Base-by-base conservation (phyloP, 2,797 vertebrate species). In the Sebastes itinus region DNA sequence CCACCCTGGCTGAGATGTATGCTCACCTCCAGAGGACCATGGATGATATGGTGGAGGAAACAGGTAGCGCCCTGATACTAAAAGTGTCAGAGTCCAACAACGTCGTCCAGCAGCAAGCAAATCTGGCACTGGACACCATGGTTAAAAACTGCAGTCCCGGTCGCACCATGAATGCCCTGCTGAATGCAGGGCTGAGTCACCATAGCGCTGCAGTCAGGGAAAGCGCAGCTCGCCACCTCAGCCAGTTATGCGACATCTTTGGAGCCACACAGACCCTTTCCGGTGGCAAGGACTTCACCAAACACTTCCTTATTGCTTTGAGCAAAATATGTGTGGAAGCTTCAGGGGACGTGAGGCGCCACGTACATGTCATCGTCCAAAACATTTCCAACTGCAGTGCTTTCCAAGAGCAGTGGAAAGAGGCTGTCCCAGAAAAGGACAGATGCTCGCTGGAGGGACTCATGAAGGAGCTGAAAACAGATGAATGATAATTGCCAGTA, bases 401-500 rank as follows among this genome's bases (percentile, higher is more conserved):
- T 42, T 74, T 84, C 33, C 78, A 61, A 75, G 52, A 38, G 49
- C 46, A 59, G 79, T 78, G 72, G 72, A 54, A 72, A 71, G 63
- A 54, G 25, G 58, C 56, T 18, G 54, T 67, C 16, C 52, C 46
- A 35, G 65, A 65, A 30, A 55, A 61, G 20, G 28, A 77, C 22
- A 70, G 52, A 20, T 5, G 20, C 49, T 73, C 5, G 0, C 22
- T 70, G 70, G 52, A 64, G 7, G 23, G 35, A 70, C 18, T 77
- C 30, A 13, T 35, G 38, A 42, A 20, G 38, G 54, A 35, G 60
- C 54, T 66, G 20, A 60, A 52, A 20, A 62, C 49, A 59, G 11
- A 22, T 28, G 12, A 1, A 30, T 60, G n/a, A 55, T 5, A 66
- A 32, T 7, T 52, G 28, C 11, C 61, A 60, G 10, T 58, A 55